Evolutionary conservation across 2,113 vertebrate species (phyloP).

Genomic region (Lates calcarifer): DNA sequence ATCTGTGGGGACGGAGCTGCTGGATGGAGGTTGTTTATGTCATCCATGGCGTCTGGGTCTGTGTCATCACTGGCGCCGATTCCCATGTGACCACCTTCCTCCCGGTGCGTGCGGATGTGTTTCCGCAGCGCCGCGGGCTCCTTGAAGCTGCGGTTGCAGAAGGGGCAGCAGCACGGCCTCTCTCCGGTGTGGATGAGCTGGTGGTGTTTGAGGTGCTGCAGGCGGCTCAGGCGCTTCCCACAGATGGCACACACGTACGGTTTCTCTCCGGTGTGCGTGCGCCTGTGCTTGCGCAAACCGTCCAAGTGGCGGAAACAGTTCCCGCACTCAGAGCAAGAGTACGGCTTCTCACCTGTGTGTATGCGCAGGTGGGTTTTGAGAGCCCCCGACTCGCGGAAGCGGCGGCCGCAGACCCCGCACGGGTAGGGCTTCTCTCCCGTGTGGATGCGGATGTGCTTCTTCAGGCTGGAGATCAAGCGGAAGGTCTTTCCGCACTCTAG

Average conservation of each 20-base stretch:
- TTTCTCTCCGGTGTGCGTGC: conserved; percentile 87
- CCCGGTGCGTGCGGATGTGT: conserved; percentile 84
- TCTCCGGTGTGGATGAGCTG: conserved; percentile 88
- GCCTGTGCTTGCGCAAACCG: conserved; percentile 86
- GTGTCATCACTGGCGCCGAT: conserved; percentile 61
- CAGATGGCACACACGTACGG: conserved; percentile 86
- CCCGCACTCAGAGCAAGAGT: conserved; percentile 86
- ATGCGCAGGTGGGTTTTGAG: conserved; percentile 88
- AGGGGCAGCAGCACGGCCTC: conserved; percentile 85
- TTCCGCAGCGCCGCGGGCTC: conserved; percentile 85
- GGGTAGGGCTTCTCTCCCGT: conserved; percentile 87
- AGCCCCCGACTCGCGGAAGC: conserved; percentile 86
- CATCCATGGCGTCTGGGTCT: conserved; percentile 71
- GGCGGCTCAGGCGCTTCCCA: conserved; percentile 86
- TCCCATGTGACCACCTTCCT: conserved; percentile 75
- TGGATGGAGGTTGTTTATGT: conserved; percentile 81
- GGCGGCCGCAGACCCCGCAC: conserved; percentile 84
- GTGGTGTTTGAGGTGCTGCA: conserved; percentile 88
- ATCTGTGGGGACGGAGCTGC: conserved; percentile 82
- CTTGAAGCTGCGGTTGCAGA: conserved; percentile 86
- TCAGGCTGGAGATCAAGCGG: conserved; percentile 86
- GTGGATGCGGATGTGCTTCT: conserved; percentile 89
- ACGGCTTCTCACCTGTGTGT: conserved; percentile 87
- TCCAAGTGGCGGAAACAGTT: conserved; percentile 87
- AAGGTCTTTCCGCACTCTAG: conserved; percentile 87